Percentiles rank a stretch among this genome's conserved stretches.
Evolutionary conservation across 2,113 vertebrate species (phyloP).

Genomic region (Uropsilus gracilis): DNA sequence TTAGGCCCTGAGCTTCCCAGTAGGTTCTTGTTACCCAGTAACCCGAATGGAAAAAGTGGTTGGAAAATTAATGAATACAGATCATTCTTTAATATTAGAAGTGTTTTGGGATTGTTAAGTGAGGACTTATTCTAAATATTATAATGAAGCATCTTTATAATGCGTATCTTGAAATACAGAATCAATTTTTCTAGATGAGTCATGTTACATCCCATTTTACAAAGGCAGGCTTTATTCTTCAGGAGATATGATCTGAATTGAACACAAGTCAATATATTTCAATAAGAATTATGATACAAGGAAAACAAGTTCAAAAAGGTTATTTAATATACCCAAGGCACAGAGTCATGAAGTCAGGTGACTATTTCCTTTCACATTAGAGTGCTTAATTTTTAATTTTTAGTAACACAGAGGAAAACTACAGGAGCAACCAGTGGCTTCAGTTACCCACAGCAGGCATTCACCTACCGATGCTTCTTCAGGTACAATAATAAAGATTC

Average conservation of each 20-base stretch:
- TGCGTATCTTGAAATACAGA: not conserved
- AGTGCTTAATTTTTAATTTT: slow-evolving; percentile 67
- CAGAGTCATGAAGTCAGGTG: not conserved
- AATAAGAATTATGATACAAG: slow-evolving; percentile 22
- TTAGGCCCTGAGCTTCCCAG: not conserved
- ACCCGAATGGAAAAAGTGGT: not conserved
- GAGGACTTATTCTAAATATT: not conserved
- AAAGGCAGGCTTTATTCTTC: not conserved
- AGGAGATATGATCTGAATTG: not conserved
- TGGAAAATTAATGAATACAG: not conserved
- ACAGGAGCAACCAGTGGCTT: slow-evolving; percentile 29
- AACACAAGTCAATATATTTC: not conserved
- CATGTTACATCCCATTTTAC: not conserved
- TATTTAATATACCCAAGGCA: slow-evolving; percentile 27
- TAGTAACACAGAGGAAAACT: slow-evolving; percentile 58
- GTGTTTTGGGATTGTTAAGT: not conserved
- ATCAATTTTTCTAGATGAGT: not conserved
- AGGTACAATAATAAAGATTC: not conserved
- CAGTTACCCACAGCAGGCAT: slow-evolving; percentile 8
- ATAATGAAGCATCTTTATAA: not conserved
- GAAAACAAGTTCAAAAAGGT: slow-evolving; percentile 38
- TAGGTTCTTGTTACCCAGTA: not conserved
- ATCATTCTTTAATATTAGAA: too few species aligned
- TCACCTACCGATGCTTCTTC: not conserved
- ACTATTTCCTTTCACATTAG: slow-evolving; percentile 46